phyloP scores from a whole-genome alignment of 2,888 invertebrate species.

The Epistrophe grossulariae region DNA sequence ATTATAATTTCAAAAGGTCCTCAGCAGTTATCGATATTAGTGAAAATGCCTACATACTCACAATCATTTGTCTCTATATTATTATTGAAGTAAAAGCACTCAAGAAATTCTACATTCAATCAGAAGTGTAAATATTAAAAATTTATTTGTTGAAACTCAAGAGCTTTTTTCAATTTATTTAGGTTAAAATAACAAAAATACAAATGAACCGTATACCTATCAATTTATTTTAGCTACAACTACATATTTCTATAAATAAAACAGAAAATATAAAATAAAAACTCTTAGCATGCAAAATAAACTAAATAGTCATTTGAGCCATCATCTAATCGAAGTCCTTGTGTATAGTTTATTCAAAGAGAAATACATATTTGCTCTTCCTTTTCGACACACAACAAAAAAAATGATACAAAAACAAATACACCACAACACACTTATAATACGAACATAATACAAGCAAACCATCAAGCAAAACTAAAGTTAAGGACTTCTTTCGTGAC shows the following conservation, averaged over 20 bases:
- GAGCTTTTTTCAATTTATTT: slow-evolving; percentile 6
- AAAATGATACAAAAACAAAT: slow-evolving; percentile 7
- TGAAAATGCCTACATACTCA: background rate
- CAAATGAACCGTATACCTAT: background rate
- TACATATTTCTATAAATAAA: background rate
- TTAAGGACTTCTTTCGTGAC: slow-evolving; percentile 68
- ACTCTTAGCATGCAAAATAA: slow-evolving; percentile 15
- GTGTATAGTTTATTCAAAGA: slow-evolving; percentile 40
- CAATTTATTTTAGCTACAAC: slow-evolving; percentile 16
- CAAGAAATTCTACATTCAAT: background rate
- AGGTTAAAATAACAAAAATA: slow-evolving; percentile 20
- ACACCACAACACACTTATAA: background rate
- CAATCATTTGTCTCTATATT: background rate
- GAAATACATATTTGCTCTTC: slow-evolving; percentile 49
- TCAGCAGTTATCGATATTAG: background rate
- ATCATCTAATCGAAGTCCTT: slow-evolving; percentile 68
- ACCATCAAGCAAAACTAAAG: slow-evolving; percentile 46
- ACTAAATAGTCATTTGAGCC: slow-evolving; percentile 37
- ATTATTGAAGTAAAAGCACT: slow-evolving; percentile 6
- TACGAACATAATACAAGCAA: slow-evolving; percentile 6
- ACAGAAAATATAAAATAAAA: background rate
- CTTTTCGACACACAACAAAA: slow-evolving; percentile 16
- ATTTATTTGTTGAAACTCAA: slow-evolving; percentile 10
- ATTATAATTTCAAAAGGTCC: background rate
- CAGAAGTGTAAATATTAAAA: background rate